Base-by-base conservation (phyloP, 2,888 invertebrate genomes). In the Pseudococcus viburni region DNA sequence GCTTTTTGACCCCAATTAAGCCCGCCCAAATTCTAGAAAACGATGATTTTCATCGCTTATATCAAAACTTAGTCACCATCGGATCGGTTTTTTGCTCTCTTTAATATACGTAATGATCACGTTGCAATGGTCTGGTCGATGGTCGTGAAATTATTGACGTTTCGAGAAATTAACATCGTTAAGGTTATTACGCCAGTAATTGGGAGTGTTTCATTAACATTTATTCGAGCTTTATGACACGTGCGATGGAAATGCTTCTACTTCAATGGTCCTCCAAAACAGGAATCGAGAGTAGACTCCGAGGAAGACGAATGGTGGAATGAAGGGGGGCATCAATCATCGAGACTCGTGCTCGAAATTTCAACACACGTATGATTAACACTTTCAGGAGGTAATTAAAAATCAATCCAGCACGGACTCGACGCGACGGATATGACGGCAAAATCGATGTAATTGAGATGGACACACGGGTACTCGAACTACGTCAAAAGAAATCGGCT, bases 201-300 rank as follows among this genome's bases (percentile, higher is more conserved):
- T 68, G 68, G 68, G 68, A 68, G 68, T 68, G 68, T 68, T 68
- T 68, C 68, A 26, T 68, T 68, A 68, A 68, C 68, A 68, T 68
- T 68, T 68, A 68, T 68, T 68, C 68, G 68, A 68, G 26, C 68
- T 68, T 26, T 11, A 26, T 26, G 68, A 26, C 68, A 68, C 68
- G 68, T 68, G 19, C 12, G 68, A 68, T 26, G 68, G 68, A 68
- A 68, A 26, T 26, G 1, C n/a, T 68, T 68, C 26, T 55, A 6
- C n/a, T n/a, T 17, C 17, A 6, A 17, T 6, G 55, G 5, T n/a
- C 48, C 15, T 51, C 5, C 15, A 15, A 15, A 51, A 51, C 15
- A 51, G 48, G 11, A 51, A 51, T 15, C 11, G 48, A 51, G 48
- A 12, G 4, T 12, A 51, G 48, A 9, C 64, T 64, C n/a, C 42